Percentiles rank a stretch among this genome's conserved stretches.
Conservation (phyloP, 2,888 invertebrate genomes). For the Lordiphosa andalusiaca region DNA sequence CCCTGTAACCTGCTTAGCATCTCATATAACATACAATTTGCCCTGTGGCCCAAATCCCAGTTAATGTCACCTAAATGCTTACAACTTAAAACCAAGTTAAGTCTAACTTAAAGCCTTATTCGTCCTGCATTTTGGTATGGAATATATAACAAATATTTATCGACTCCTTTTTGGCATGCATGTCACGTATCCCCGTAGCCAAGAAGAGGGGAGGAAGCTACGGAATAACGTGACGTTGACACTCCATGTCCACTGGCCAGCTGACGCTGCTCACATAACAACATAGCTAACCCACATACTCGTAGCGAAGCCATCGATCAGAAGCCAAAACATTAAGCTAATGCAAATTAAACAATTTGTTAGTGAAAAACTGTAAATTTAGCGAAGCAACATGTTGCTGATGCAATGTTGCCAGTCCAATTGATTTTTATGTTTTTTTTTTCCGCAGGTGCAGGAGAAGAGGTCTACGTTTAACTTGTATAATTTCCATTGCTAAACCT, state of each 20-base stretch:
- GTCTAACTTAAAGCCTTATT: constrained; percentile 54
- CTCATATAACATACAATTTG: constrained; percentile 4
- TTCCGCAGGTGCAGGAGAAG: constrained; percentile 4
- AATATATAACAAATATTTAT: constrained; percentile 61
- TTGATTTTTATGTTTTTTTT: too few relatives aligned
- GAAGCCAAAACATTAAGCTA: constrained; percentile 33
- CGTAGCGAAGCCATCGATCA: constrained; percentile 24
- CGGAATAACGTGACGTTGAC: constrained; percentile 67
- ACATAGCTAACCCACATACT: constrained; percentile 56
- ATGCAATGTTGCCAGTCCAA: constrained; percentile 25
- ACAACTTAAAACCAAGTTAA: constrained; percentile 76
- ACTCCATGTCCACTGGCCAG: constrained; percentile 60
- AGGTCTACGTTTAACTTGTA: neutral
- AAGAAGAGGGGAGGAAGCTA: constrained; percentile 9
- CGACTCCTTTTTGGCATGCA: constrained; percentile 57
- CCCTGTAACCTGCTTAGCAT: constrained; percentile 3
- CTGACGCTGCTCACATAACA: constrained; percentile 33
- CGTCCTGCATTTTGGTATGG: constrained; percentile 26
- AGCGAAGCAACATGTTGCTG: constrained; percentile 32
- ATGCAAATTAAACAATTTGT: constrained; percentile 70
- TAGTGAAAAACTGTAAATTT: constrained; percentile 38
- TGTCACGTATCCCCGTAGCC: constrained; percentile 47
- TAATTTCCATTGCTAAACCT: constrained; percentile 33
- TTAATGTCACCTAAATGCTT: constrained; percentile 69
- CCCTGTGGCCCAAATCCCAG: constrained; percentile 55